A percentile compares a stretch with the other conserved stretches of the same genome.
These are phyloP conservation scores for Myathropa florea DNA, from an alignment of 2,888 invertebrate genomes.

Conservation along the genomic window DNA sequence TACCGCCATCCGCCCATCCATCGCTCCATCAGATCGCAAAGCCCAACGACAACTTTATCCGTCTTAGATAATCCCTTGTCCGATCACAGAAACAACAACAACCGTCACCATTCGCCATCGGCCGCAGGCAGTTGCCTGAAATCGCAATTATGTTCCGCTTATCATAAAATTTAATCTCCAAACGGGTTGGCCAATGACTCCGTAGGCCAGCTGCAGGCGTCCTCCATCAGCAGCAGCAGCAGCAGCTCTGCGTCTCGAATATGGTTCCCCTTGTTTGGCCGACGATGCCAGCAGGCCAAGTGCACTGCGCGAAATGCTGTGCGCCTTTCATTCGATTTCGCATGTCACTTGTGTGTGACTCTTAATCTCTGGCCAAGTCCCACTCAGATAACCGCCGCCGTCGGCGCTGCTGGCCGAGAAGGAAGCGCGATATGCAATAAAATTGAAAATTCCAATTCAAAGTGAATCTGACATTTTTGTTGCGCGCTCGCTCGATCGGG, in stretches of 20 bases:
- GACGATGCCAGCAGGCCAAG: constrained; percentile 31
- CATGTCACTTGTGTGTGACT: constrained; percentile 64
- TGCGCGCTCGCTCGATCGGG: constrained; percentile 15
- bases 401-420: background rate
- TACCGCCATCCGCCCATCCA: background rate
- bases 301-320: constrained; percentile 23
- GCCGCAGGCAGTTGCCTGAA: constrained; percentile 26
- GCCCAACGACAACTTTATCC: background rate
- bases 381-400: constrained; percentile 11
- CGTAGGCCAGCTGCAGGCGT: constrained; percentile 56
- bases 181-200: constrained; percentile 60
- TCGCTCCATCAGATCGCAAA: background rate
- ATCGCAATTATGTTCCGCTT: constrained; percentile 63
- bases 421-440: constrained; percentile 50
- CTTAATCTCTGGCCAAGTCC: constrained; percentile 56
- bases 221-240: background rate
- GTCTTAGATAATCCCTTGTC: constrained; percentile 46
- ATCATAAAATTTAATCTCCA: constrained; percentile 66
- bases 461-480: constrained; percentile 46
- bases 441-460: constrained; percentile 56
- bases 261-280: too few species aligned
- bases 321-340: constrained; percentile 14
- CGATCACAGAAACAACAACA: constrained; percentile 3
- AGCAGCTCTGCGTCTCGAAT: background rate
- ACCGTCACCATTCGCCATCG: constrained; percentile 35